Percentiles rank a stretch among this genome's conserved stretches.
Evolutionary conservation across 2,113 vertebrate genomes (phyloP).

Genomic region (Chinchilla lanigera): DNA sequence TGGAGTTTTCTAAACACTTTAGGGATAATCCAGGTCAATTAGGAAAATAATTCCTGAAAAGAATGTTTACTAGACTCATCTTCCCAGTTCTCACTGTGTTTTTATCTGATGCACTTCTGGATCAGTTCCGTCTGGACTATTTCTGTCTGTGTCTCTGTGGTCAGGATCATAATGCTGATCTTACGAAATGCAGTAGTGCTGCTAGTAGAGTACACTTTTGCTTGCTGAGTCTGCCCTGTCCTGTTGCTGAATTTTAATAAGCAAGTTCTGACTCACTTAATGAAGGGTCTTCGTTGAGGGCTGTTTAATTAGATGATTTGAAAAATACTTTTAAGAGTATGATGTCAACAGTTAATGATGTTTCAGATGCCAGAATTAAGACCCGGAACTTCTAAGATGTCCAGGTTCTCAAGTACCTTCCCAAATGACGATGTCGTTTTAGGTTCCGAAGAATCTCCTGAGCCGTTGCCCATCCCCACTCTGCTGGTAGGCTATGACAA

Average conservation of each 20-base stretch:
- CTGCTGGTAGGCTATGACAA: constrained; percentile 98
- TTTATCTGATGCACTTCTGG: neutral
- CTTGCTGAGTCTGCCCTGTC: constrained; percentile 17
- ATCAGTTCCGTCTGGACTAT: neutral
- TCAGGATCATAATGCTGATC: neutral
- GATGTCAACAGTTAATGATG: neutral
- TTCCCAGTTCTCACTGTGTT: neutral
- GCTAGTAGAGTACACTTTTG: constrained; percentile 20
- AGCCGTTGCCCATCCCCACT: constrained; percentile 95
- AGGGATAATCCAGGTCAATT: neutral
- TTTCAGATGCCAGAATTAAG: constrained; percentile 2
- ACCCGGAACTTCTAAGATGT: neutral
- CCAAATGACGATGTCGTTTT: constrained; percentile 60
- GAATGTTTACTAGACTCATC: neutral
- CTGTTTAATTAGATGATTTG: neutral
- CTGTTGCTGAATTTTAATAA: constrained; percentile 49
- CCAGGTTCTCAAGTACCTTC: neutral
- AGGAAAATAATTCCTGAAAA: neutral
- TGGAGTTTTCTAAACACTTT: neutral
- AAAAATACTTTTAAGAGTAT: constrained; percentile 8
- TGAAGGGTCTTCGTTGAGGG: neutral
- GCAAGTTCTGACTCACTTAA: neutral
- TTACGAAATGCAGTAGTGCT: constrained; percentile 10
- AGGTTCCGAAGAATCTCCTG: constrained; percentile 98
- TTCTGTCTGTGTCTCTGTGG: neutral